These are phyloP conservation scores for Hestina assimilis DNA, from an alignment of 1,140 invertebrate species.

Conservation along the genomic window DNA sequence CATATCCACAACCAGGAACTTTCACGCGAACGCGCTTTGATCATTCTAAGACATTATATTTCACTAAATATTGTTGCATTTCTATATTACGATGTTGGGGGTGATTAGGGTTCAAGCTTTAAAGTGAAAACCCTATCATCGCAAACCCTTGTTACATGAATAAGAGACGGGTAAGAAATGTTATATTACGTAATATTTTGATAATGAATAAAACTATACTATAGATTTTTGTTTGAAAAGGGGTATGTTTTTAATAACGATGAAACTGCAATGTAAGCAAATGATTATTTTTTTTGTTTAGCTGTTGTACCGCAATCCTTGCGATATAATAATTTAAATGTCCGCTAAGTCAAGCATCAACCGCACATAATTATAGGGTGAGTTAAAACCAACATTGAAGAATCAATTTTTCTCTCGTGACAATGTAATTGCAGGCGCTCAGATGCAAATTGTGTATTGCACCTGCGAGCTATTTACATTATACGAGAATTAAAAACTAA, in stretches of 20 bases:
- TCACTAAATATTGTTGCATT: neutral
- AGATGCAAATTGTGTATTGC: slow-evolving; percentile 63
- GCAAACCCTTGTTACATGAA: slow-evolving; percentile 5
- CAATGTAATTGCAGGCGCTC: slow-evolving; percentile 56
- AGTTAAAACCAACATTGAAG: slow-evolving; percentile 62
- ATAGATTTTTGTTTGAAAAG: too few species aligned
- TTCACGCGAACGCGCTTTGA: neutral
- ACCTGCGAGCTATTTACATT: slow-evolving; percentile 53
- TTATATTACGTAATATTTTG: too few species aligned
- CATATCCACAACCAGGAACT: neutral
- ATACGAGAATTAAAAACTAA: slow-evolving; percentile 8
- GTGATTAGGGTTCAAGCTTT: slow-evolving; percentile 6
- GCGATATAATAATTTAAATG: slow-evolving; percentile 12
- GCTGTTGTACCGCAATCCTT: too few species aligned
- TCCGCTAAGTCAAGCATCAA: slow-evolving; percentile 14
- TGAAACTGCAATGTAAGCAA: too few species aligned
- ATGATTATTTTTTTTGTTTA: too few species aligned
- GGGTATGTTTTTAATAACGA: too few species aligned
- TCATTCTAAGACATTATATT: neutral
- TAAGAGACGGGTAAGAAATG: neutral
- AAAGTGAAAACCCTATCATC: slow-evolving; percentile 1
- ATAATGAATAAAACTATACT: too few species aligned
- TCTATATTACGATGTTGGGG: neutral
- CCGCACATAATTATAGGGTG: slow-evolving; percentile 23
- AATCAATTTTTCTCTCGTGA: slow-evolving; percentile 68